Percentiles rank a stretch among this genome's conserved stretches.
phyloP scores from a whole-genome alignment of 2,888 invertebrate species.

The Tiliacea citrago region DNA sequence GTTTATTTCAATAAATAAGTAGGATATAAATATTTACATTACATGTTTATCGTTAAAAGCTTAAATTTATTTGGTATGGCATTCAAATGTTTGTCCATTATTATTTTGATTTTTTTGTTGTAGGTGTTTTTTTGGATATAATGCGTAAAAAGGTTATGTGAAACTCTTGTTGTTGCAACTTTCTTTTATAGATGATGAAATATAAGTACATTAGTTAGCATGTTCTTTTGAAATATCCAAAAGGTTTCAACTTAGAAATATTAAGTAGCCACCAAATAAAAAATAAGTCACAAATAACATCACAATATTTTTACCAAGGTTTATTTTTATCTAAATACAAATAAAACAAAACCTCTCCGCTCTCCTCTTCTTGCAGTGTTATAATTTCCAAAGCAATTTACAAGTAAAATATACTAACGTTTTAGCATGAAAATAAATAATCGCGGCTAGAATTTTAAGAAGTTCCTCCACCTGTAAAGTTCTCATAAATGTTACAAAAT shows the following conservation, averaged over 20 bases:
- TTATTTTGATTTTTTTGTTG: background rate
- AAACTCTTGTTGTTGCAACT: no score
- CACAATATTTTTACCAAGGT: background rate
- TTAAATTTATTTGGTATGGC: slow-evolving; percentile 19
- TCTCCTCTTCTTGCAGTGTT: background rate
- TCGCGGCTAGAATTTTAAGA: slow-evolving; percentile 5
- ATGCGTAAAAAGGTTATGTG: no score
- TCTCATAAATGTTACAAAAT: slow-evolving; percentile 40
- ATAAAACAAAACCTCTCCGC: background rate
- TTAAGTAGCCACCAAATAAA: background rate
- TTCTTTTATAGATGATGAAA: background rate
- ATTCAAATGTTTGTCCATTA: slow-evolving; percentile 7
- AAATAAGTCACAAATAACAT: background rate
- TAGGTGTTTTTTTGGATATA: no score
- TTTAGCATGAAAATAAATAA: slow-evolving; percentile 2
- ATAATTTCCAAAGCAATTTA: background rate
- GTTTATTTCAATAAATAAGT: slow-evolving; percentile 39
- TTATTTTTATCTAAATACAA: background rate
- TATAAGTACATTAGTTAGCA: background rate
- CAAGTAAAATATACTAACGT: background rate
- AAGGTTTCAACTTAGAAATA: background rate
- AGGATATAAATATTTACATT: slow-evolving; percentile 34
- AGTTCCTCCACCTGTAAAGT: background rate
- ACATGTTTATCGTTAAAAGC: slow-evolving; percentile 31
- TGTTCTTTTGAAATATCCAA: background rate